Evolutionary conservation across 2,888 invertebrate genomes (phyloP).

Genomic region (Drosophila formosana): DNA sequence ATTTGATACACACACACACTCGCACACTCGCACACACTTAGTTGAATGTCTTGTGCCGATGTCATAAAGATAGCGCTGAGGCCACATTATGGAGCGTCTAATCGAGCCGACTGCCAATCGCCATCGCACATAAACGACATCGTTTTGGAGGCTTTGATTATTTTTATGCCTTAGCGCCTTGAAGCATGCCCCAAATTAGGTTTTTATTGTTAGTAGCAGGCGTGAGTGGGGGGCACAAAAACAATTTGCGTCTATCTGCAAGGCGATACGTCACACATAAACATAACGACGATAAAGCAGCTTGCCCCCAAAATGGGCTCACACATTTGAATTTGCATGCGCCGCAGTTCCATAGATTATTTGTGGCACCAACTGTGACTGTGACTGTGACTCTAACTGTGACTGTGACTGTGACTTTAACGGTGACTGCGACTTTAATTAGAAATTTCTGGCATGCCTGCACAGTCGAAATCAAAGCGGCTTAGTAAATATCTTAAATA

Average conservation of each 20-base stretch:
- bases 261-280: conserved; percentile 78
- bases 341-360: conserved; percentile 10
- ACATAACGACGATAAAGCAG: conserved; percentile 60
- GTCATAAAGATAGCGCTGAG: conserved; percentile 71
- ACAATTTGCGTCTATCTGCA: conserved; percentile 81
- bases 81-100: conserved; percentile 67
- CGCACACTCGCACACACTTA: conserved; percentile 6
- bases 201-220: conserved; percentile 54
- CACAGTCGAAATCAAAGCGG: conserved; percentile 55
- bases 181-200: conserved; percentile 49
- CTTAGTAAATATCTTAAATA: conserved; percentile 82
- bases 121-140: conserved; percentile 51
- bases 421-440: conserved; percentile 43
- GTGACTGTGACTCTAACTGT: conserved; percentile 1
- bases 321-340: conserved; percentile 63
- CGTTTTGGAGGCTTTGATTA: conserved; percentile 55
- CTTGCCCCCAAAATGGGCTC: conserved; percentile 4
- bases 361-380: conserved; percentile 5
- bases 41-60: conserved; percentile 44
- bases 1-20: conserved; percentile 24
- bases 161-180: conserved; percentile 67
- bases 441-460: conserved; percentile 43
- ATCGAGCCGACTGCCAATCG: conserved; percentile 65
- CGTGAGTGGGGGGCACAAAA: conserved; percentile 50
- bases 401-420: not conserved